Evolutionary conservation across 92 coral and sea anemone genomes (phyloP).

Genomic region (Scolanthus callimorphus): DNA sequence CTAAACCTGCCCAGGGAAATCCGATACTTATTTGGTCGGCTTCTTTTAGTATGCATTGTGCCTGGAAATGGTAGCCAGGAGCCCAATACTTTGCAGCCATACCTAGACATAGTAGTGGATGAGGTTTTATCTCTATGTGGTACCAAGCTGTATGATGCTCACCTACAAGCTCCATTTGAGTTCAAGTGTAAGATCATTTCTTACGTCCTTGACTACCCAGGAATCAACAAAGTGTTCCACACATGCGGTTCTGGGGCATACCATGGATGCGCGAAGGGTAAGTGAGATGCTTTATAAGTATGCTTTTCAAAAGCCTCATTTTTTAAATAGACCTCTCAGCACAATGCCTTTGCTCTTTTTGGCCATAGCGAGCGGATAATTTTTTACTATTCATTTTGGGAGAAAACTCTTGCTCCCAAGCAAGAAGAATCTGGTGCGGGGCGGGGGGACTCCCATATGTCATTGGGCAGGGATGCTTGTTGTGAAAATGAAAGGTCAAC

Average conservation of each 20-base stretch:
- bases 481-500: no score
- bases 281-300: no score
- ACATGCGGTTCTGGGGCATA: slow-evolving; percentile 3
- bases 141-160: slow-evolving; percentile 11
- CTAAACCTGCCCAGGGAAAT: slow-evolving; percentile 14
- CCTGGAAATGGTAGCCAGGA: slow-evolving; percentile 13
- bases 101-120: slow-evolving; percentile 13
- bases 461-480: no score
- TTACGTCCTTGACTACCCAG: slow-evolving; percentile 24
- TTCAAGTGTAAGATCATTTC: background rate
- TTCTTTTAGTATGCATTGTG: slow-evolving; percentile 25
- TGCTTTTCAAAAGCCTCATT: background rate
- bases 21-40: slow-evolving; percentile 15
- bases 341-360: no score
- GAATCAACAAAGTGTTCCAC: slow-evolving; percentile 7
- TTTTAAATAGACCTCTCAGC: no score
- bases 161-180: slow-evolving; percentile 10
- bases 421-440: no score
- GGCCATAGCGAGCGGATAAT: no score
- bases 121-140: slow-evolving; percentile 3
- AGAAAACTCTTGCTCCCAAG: no score
- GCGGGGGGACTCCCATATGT: no score
- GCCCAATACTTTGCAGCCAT: slow-evolving; percentile 19
- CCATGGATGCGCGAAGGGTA: slow-evolving; percentile 19
- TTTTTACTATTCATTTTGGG: no score